A percentile compares a stretch with the other conserved stretches of the same genome.
phyloP scores from a whole-genome alignment of 2,113 vertebrate species.

The Oncorhynchus tshawytscha region DNA sequence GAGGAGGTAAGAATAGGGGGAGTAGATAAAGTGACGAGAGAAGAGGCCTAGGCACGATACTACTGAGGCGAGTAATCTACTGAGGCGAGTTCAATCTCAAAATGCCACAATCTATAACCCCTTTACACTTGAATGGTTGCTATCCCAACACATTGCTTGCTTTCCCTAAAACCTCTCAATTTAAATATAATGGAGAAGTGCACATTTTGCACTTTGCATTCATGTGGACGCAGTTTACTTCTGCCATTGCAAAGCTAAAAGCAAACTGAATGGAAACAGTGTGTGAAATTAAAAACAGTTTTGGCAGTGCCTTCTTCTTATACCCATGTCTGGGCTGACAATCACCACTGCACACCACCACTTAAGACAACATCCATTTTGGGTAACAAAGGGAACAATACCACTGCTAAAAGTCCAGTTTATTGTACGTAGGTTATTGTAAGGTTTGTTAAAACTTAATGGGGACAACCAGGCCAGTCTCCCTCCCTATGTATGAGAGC shows the following conservation, averaged over 20 bases:
- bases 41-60: constrained; percentile 1
- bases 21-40: not conserved
- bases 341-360: constrained; percentile 14
- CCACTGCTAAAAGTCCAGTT: constrained; percentile 28
- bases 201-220: not conserved
- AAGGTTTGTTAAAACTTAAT: constrained; percentile 52
- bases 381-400: not conserved
- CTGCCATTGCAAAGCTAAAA: constrained; percentile 18
- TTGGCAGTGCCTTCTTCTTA: not conserved
- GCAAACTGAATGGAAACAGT: constrained; percentile 19
- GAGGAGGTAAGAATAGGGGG: no score
- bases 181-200: not conserved
- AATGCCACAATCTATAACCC: constrained; percentile 23
- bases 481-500: constrained; percentile 29
- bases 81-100: constrained; percentile 22
- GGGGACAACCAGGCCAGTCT: not conserved
- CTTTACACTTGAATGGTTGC: not conserved
- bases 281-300: not conserved
- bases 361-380: constrained; percentile 17
- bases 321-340: constrained; percentile 23
- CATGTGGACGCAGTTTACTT: constrained; percentile 9
- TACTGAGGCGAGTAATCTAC: constrained; percentile 12
- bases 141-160: not conserved
- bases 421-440: constrained; percentile 42
- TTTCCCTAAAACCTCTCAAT: not conserved